These are phyloP conservation scores for Geopemphigus sp. DNA, from an alignment of 1,140 invertebrate genomes.

Conservation along the genomic window DNA sequence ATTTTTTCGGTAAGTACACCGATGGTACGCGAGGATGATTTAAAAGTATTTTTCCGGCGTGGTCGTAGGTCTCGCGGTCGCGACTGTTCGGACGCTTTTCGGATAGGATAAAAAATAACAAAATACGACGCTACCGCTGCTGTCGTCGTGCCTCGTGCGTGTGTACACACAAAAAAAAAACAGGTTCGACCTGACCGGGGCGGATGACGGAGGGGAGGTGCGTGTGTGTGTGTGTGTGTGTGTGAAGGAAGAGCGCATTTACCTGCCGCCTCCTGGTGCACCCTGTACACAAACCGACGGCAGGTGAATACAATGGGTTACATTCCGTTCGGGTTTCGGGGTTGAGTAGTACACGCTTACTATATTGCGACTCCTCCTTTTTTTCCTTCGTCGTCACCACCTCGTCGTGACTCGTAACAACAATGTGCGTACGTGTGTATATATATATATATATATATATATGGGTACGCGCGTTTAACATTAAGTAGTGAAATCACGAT, in stretches of 20 bases:
- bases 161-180: background rate
- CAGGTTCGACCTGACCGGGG: background rate
- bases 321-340: conserved; percentile 32
- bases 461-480: background rate
- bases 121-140: background rate
- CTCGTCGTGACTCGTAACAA: background rate
- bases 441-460: background rate
- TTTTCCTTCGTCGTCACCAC: background rate
- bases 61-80: too few species aligned
- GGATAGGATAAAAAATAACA: background rate
- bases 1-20: conserved; percentile 19
- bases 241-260: background rate
- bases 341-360: background rate
- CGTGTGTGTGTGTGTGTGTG: background rate
- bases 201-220: background rate
- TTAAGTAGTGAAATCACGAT: background rate
- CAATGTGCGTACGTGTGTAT: background rate
- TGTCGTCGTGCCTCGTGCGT: background rate
- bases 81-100: background rate
- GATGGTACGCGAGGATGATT: too few species aligned
- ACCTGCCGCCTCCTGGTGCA: background rate
- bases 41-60: background rate
- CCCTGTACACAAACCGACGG: background rate
- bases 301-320: conserved; percentile 31
- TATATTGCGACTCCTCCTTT: background rate